Base-by-base conservation (phyloP, 2,888 invertebrate genomes). In the Lacanobia oleracea region DNA sequence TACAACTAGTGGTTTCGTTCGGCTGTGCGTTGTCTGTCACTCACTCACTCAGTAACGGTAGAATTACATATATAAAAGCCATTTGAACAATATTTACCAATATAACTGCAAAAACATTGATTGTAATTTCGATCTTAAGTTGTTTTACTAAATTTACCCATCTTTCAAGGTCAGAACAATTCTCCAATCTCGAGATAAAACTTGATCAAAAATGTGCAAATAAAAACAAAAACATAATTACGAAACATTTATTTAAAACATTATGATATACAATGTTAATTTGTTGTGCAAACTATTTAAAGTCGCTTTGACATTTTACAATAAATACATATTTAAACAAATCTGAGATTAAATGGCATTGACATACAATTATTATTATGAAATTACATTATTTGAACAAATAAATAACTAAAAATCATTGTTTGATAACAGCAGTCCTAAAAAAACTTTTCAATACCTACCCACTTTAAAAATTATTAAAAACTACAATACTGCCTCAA, bases 221-320 rank as follows among this genome's bases (percentile, higher is more conserved):
- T 23, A 9, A 79, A 62, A 72, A 14, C 14, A 18, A 18, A 16
- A 0, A 27, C n/a, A 53, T 76, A 1, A 45, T 74, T 27, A 75
- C 4, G 1, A 75, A 66, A 62, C 43, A 7, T 80, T 77, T 77
- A 80, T 56, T 62, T 62, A n/a, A 33, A 59, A 14, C 43, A 60
- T 40, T 21, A 6, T 1, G 14, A 51, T 23, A 45, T 1, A 45
- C 45, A n/a, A 51, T 72, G 7, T 5, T 45, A 45, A 51, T 57
- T 57, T 23, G 37, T 54, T 79, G 62, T 27, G 10, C 5, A 79
- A 77, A 70, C n/a, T n/a, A 50, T 61, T 60, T 9, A 8, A 14
- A 62, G 45, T 37, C 16, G 33, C 6, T n/a, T 16, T 67, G 2
- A 75, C 45, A 21, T 77, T 51, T 77, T 9, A 57, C 14, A 64